Conservation (phyloP, 1,140 invertebrate species). For the Diachasmimorpha longicaudata region DNA sequence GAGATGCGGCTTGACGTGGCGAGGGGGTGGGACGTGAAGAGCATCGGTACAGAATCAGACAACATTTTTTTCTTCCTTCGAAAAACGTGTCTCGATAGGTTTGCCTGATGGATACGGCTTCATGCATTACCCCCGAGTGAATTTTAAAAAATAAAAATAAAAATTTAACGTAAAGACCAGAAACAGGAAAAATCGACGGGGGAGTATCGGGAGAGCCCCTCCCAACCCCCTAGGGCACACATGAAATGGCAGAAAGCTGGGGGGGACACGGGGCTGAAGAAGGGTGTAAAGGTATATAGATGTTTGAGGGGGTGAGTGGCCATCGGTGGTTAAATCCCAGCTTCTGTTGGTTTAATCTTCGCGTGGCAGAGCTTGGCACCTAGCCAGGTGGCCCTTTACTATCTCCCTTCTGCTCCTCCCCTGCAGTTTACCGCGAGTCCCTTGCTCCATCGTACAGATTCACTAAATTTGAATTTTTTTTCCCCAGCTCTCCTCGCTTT, state of each 20-base stretch:
- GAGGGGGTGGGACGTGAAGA: conserved; percentile 9
- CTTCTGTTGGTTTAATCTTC: conserved; percentile 38
- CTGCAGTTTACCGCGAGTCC: neutral
- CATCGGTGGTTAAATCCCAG: conserved; percentile 33
- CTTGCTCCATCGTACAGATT: neutral
- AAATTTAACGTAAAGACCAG: neutral
- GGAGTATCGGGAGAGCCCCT: neutral
- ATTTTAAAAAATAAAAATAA: neutral
- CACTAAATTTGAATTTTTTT: conserved; percentile 1
- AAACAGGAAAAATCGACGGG: neutral
- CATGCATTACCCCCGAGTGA: neutral
- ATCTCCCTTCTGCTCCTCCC: neutral
- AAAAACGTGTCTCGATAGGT: neutral
- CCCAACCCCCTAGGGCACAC: too few relatives aligned
- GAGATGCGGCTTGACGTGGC: neutral
- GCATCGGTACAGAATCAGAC: neutral
- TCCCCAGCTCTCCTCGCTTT: neutral
- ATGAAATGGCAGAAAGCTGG: neutral
- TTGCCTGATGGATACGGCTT: neutral
- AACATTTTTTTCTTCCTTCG: neutral
- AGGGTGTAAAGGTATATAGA: neutral
- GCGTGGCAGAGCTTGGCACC: conserved; percentile 29
- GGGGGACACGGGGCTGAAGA: neutral
- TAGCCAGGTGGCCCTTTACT: conserved; percentile 16
- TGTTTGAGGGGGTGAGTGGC: conserved; percentile 10